A percentile compares a stretch with the other conserved stretches of the same genome.
Evolutionary conservation across 2,888 invertebrate genomes (phyloP).

Genomic region (Philonicus albiceps): DNA sequence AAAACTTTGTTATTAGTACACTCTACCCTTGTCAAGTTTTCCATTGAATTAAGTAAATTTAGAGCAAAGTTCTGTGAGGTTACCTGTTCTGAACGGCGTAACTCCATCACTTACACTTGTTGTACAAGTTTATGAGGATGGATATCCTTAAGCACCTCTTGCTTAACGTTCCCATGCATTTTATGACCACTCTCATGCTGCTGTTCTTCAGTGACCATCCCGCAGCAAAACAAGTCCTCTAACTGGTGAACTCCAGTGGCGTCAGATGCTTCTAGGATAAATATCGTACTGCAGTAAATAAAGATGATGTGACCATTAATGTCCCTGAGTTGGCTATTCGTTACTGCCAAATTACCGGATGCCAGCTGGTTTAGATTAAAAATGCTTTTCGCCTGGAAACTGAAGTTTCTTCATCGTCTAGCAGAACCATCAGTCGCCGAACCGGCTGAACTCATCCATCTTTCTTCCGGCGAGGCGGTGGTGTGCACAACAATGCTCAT

Average conservation of each 20-base stretch:
- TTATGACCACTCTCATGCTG: background rate
- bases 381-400: background rate
- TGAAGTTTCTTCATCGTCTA: background rate
- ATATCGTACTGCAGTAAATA: background rate
- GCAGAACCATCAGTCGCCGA: background rate
- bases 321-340: background rate
- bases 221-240: background rate
- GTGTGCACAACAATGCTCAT: background rate
- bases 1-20: background rate
- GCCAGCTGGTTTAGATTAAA: slow-evolving; percentile 6
- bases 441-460: background rate
- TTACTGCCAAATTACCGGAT: slow-evolving; percentile 25
- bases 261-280: background rate
- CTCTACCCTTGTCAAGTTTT: background rate
- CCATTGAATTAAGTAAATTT: background rate
- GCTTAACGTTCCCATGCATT: background rate
- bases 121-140: background rate
- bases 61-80: background rate
- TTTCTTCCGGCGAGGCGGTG: background rate
- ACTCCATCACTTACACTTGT: background rate
- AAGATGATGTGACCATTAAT: slow-evolving; percentile 24
- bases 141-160: background rate
- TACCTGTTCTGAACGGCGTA: background rate
- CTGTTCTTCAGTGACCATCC: background rate
- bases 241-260: background rate